These are phyloP conservation scores for Gymnodraco acuticeps DNA, from an alignment of 2,797 vertebrate species.

Conservation along the genomic window DNA sequence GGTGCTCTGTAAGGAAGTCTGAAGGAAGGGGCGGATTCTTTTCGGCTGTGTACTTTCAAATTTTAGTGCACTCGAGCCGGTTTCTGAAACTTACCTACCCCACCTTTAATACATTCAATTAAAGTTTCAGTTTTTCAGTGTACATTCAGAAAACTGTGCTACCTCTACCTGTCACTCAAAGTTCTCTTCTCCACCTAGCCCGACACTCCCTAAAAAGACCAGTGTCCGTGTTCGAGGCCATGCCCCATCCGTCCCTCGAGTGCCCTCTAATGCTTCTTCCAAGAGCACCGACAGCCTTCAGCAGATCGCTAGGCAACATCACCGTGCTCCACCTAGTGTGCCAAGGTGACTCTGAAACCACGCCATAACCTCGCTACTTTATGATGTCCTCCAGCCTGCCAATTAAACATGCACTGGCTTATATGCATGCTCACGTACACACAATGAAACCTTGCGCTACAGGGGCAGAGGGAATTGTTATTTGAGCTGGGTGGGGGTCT, in stretches of 20 bases:
- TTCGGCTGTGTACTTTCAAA: too few relatives aligned
- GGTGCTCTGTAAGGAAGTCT: too few relatives aligned
- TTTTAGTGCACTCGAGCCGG: too few relatives aligned
- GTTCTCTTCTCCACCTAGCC: slow-evolving; percentile 78
- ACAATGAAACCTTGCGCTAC: slow-evolving; percentile 33
- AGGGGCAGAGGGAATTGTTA: slow-evolving; percentile 74
- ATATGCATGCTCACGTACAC: slow-evolving; percentile 12
- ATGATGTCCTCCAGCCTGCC: slow-evolving; percentile 22
- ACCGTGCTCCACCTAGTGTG: slow-evolving; percentile 84
- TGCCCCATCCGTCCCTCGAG: slow-evolving; percentile 82
- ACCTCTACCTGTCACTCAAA: not conserved
- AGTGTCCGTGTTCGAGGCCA: slow-evolving; percentile 73
- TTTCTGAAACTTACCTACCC: too few relatives aligned
- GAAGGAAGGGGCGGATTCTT: too few relatives aligned
- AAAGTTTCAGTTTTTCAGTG: too few relatives aligned
- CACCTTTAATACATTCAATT: too few relatives aligned
- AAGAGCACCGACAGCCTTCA: slow-evolving; percentile 70
- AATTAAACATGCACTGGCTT: slow-evolving; percentile 29
- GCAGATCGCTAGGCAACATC: slow-evolving; percentile 80
- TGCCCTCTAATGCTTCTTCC: slow-evolving; percentile 78
- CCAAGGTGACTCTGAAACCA: slow-evolving; percentile 87
- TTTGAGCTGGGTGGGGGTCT: slow-evolving; percentile 87
- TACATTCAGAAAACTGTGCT: not conserved
- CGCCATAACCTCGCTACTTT: slow-evolving; percentile 23
- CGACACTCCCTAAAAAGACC: slow-evolving; percentile 78